Percentiles rank a stretch among this genome's conserved stretches.
These are phyloP conservation scores for Onychomys leucogaster DNA, from an alignment of 2,797 vertebrate species.

Conservation along the genomic window DNA sequence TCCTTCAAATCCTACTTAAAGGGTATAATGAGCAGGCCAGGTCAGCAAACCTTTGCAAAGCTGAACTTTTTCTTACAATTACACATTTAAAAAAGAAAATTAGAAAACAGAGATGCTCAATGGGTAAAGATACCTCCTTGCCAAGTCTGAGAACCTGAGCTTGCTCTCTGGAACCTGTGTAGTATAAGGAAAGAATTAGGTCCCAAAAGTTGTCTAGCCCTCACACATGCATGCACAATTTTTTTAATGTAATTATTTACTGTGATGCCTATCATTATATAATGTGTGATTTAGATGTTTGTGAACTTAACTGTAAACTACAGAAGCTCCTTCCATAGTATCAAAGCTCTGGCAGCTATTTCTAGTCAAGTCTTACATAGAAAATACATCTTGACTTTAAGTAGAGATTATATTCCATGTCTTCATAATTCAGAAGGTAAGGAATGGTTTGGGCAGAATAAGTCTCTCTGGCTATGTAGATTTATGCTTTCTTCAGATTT, in stretches of 20 bases:
- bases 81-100: background rate
- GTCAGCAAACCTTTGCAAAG: constrained; percentile 54
- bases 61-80: background rate
- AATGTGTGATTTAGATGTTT: constrained; percentile 30
- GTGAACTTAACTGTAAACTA: constrained; percentile 26
- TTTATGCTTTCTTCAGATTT: constrained; percentile 54
- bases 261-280: background rate
- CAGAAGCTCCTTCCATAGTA: background rate
- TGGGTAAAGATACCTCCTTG: background rate
- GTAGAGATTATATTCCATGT: constrained; percentile 15
- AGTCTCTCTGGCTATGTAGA: constrained; percentile 42
- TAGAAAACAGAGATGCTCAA: background rate
- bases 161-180: background rate
- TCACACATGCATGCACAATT: background rate
- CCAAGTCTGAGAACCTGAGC: background rate
- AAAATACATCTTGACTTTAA: constrained; percentile 23
- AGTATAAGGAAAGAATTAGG: background rate
- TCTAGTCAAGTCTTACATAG: constrained; percentile 15
- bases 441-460: constrained; percentile 19
- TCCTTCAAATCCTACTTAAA: constrained; percentile 20
- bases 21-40: background rate
- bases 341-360: constrained; percentile 34
- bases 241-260: background rate
- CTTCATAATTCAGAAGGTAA: constrained; percentile 60
- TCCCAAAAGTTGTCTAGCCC: background rate